A percentile compares a stretch with the other conserved stretches of the same genome.
Conservation (phyloP, 2,888 invertebrate genomes). For the Morpho deidamia region DNA sequence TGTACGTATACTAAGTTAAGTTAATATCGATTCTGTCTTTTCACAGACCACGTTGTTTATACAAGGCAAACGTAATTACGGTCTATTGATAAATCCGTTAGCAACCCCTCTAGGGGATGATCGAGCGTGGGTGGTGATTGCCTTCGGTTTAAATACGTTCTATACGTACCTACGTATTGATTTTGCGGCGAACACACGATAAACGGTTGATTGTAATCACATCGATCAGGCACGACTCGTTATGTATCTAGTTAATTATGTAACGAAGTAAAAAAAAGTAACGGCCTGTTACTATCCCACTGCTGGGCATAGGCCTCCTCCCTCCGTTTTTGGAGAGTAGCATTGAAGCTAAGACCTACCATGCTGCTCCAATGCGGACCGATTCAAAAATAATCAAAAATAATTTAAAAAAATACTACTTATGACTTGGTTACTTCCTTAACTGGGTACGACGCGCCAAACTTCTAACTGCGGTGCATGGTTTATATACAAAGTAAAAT, state of each 20-base stretch:
- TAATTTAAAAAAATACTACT: neutral
- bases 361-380: too few species aligned
- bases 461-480: too few species aligned
- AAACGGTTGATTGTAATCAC: neutral
- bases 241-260: neutral
- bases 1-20: too few species aligned
- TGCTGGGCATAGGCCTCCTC: too few species aligned
- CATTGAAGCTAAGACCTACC: too few species aligned
- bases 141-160: conserved; percentile 10
- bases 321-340: too few species aligned
- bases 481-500: too few species aligned
- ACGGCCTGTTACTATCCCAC: too few species aligned
- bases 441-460: too few species aligned
- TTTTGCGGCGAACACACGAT: conserved; percentile 1
- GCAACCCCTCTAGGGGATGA: conserved; percentile 3
- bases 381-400: too few species aligned
- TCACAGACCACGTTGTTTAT: conserved; percentile 7
- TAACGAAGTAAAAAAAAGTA: too few species aligned
- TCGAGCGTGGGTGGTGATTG: conserved; percentile 6
- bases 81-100: conserved; percentile 19
- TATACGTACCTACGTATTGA: conserved; percentile 6
- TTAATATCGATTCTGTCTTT: neutral
- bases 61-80: conserved; percentile 14
- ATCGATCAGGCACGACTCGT: neutral
- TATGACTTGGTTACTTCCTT: neutral